phyloP scores from a whole-genome alignment of 2,888 invertebrate genomes.

The Dryobota labecula region DNA sequence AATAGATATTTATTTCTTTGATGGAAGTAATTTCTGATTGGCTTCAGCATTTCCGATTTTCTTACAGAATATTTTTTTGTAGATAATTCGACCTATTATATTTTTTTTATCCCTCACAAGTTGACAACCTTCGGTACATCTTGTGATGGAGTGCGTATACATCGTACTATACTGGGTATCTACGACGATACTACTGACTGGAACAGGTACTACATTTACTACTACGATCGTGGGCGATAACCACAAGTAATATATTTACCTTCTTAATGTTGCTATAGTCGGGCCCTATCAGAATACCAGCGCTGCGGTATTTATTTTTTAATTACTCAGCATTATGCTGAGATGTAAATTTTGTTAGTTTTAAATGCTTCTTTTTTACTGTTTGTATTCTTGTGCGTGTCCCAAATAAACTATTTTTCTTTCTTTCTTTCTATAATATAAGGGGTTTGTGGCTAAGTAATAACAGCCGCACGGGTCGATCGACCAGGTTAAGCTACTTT shows the following conservation, averaged over 20 bases:
- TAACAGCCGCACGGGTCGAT: too few relatives aligned
- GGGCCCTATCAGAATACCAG: too few relatives aligned
- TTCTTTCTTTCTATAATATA: too few relatives aligned
- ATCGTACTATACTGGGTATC: background rate
- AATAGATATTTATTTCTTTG: background rate
- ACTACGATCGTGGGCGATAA: background rate
- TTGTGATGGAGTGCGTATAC: background rate
- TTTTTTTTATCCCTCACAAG: background rate
- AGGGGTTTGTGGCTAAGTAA: too few relatives aligned
- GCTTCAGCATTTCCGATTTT: background rate
- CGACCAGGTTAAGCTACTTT: too few relatives aligned
- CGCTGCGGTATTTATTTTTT: too few relatives aligned
- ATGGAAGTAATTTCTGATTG: background rate
- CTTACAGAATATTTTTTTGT: background rate
- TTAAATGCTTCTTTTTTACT: too few relatives aligned
- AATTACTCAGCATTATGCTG: too few relatives aligned
- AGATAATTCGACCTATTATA: background rate
- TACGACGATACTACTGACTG: background rate
- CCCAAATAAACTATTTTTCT: too few relatives aligned
- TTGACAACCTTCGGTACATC: background rate
- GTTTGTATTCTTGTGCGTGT: too few relatives aligned
- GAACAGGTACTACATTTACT: constrained; percentile 6
- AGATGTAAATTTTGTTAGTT: too few relatives aligned
- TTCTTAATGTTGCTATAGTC: background rate
- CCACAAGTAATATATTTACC: background rate